Percentiles rank a stretch among this genome's conserved stretches.
These are phyloP conservation scores for Ernsta delagoae DNA, from an alignment of 2,888 invertebrate species.

Conservation along the genomic window DNA sequence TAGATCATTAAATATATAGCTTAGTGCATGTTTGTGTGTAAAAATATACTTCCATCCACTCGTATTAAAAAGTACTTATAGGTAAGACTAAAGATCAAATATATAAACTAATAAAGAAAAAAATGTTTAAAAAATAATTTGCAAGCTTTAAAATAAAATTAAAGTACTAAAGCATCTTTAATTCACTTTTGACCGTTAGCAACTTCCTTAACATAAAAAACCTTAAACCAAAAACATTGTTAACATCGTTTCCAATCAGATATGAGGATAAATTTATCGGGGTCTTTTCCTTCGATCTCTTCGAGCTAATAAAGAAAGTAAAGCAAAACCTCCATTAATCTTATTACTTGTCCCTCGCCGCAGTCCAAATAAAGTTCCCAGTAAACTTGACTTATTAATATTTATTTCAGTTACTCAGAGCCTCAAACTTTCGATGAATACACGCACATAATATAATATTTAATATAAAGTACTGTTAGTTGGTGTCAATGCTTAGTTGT, in stretches of 20 bases:
- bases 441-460: background rate
- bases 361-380: constrained; percentile 41
- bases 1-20: background rate
- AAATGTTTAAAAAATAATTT: no score
- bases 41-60: no score
- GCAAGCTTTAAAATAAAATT: no score
- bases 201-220: background rate
- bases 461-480: background rate
- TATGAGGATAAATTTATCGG: constrained; percentile 26
- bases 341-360: constrained; percentile 41
- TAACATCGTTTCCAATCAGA: constrained; percentile 20
- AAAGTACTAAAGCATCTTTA: background rate
- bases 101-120: no score
- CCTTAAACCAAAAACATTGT: background rate
- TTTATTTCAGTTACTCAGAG: constrained; percentile 44
- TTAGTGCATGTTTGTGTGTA: no score
- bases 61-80: no score
- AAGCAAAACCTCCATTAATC: constrained; percentile 45
- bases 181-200: background rate
- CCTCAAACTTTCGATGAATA: background rate
- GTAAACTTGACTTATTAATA: constrained; percentile 47
- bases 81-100: no score
- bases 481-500: background rate
- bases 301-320: constrained; percentile 43
- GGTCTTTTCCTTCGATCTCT: constrained; percentile 35